These are phyloP conservation scores for Nemopilema nomurai DNA, from an alignment of 30 jellyfish, hydroid and myxozoan genomes.

Conservation along the genomic window DNA sequence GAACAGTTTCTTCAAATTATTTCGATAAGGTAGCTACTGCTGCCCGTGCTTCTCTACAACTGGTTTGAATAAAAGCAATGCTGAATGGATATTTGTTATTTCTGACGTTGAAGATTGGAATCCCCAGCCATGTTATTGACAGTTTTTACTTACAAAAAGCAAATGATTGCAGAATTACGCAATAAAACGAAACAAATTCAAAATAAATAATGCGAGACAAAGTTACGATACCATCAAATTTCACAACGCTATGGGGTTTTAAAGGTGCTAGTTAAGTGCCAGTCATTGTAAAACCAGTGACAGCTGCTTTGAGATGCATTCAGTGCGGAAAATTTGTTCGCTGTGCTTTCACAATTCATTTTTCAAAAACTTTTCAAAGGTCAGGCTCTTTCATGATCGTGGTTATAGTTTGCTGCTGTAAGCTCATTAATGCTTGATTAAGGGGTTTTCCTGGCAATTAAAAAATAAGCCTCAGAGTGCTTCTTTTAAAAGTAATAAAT, in stretches of 20 bases:
- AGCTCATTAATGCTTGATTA: no score
- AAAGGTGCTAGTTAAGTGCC: neutral
- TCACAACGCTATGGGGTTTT: neutral
- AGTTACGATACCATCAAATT: neutral
- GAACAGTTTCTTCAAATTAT: no score
- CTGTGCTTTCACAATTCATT: no score
- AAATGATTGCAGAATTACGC: neutral
- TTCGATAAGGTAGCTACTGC: neutral
- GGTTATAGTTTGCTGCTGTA: no score
- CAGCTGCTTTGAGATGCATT: no score
- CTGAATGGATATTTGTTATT: neutral
- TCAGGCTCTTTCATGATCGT: no score
- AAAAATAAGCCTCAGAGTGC: no score
- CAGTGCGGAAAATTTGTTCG: no score
- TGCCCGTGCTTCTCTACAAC: neutral
- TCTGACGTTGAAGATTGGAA: neutral
- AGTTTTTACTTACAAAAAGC: neutral
- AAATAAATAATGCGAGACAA: neutral
- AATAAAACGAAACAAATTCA: neutral
- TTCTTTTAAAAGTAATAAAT: no score
- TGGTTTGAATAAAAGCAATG: neutral
- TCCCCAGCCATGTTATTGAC: neutral
- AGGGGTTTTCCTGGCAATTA: no score
- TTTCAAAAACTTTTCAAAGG: no score
- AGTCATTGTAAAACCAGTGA: no score